A percentile compares a stretch with the other conserved stretches of the same genome.
phyloP scores from a whole-genome alignment of 1,140 invertebrate genomes.

The Drosophila sp. region DNA sequence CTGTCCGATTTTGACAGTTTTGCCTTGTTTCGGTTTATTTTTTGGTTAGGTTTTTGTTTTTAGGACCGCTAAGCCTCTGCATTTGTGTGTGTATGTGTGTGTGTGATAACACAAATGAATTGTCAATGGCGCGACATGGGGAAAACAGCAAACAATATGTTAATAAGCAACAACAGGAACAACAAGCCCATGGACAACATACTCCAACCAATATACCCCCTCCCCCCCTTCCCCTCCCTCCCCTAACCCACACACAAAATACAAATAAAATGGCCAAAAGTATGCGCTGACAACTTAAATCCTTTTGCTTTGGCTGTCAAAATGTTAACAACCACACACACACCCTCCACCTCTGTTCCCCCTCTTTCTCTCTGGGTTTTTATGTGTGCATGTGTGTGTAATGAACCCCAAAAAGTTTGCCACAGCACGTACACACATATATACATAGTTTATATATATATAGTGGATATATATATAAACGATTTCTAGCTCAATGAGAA shows the following conservation, averaged over 20 bases:
- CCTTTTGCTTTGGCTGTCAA: conserved; percentile 61
- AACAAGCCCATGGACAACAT: conserved; percentile 36
- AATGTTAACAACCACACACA: conserved; percentile 55
- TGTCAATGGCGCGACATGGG: conserved; percentile 66
- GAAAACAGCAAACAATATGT: conserved; percentile 66
- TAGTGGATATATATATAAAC: conserved; percentile 45
- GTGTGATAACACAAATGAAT: conserved; percentile 71
- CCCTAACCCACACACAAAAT: conserved; percentile 15
- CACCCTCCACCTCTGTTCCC: background rate
- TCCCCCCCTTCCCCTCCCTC: background rate
- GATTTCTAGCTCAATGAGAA: conserved; percentile 64
- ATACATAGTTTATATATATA: conserved; percentile 29
- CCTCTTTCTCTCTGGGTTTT: background rate
- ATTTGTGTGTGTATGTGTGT: conserved; percentile 26
- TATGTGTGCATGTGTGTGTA: conserved; percentile 29
- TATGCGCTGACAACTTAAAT: conserved; percentile 78
- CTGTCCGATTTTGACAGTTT: conserved; percentile 50
- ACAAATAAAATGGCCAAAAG: conserved; percentile 57
- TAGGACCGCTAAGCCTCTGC: conserved; percentile 42
- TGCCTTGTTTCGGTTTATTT: conserved; percentile 27
- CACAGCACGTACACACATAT: conserved; percentile 59
- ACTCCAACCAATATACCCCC: conserved; percentile 11
- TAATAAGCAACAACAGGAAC: conserved; percentile 52
- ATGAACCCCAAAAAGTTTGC: conserved; percentile 61
- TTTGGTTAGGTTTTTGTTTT: conserved; percentile 36